Conservation (phyloP, 2,888 invertebrate genomes). For the Celastrina argiolus region DNA sequence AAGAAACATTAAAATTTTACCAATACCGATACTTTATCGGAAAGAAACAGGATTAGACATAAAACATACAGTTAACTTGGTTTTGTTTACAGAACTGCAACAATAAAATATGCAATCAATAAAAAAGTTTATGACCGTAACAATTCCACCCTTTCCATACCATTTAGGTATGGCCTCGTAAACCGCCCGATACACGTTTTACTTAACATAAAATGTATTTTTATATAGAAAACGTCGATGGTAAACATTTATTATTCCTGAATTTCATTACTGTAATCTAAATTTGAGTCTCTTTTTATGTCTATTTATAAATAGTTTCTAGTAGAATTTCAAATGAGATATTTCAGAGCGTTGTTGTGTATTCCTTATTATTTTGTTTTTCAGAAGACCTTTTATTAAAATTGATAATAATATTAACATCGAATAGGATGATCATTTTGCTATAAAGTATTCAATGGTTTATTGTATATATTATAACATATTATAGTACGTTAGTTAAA, state of each 20-base stretch:
- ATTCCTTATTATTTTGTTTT: background rate
- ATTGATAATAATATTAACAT: background rate
- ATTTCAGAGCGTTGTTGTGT: background rate
- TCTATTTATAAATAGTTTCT: constrained; percentile 8
- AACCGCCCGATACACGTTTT: constrained; percentile 21
- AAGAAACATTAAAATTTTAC: no score
- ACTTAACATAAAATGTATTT: constrained; percentile 21
- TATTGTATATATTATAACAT: no score
- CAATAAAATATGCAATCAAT: constrained; percentile 25
- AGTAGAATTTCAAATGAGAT: constrained; percentile 3
- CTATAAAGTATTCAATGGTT: no score
- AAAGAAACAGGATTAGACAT: background rate
- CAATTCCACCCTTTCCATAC: constrained; percentile 22
- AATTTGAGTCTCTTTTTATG: constrained; percentile 16
- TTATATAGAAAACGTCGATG: constrained; percentile 13
- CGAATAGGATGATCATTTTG: background rate
- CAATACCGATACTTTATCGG: background rate
- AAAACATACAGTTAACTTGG: constrained; percentile 3
- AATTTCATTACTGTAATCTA: constrained; percentile 22
- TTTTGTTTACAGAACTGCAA: constrained; percentile 16
- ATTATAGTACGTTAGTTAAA: no score
- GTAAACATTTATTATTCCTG: constrained; percentile 21
- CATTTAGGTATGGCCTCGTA: constrained; percentile 21
- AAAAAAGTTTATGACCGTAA: constrained; percentile 27
- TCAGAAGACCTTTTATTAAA: background rate